These are phyloP conservation scores for Pyrrhia umbra DNA, from an alignment of 2,888 invertebrate species.

Conservation along the genomic window DNA sequence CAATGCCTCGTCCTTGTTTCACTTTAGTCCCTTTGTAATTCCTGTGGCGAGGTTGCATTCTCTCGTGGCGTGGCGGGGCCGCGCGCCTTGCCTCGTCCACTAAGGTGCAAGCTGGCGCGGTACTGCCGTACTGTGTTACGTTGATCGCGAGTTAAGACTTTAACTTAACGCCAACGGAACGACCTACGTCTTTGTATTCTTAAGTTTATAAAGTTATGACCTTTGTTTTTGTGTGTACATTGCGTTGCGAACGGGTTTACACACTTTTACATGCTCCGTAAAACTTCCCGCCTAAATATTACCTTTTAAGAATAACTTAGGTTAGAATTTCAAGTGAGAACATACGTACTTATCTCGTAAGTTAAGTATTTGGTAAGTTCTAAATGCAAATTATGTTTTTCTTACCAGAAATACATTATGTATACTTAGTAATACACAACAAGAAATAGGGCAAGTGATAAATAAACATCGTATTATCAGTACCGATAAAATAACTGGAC, in stretches of 20 bases:
- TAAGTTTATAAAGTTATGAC: constrained; percentile 36
- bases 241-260: constrained; percentile 11
- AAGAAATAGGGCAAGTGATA: constrained; percentile 81
- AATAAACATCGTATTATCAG: constrained; percentile 79
- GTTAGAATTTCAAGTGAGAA: constrained; percentile 43
- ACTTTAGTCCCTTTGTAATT: constrained; percentile 83
- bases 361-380: constrained; percentile 10
- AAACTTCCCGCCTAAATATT: constrained; percentile 48
- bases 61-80: constrained; percentile 70
- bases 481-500: constrained; percentile 80
- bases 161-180: constrained; percentile 39
- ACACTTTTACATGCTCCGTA: constrained; percentile 1
- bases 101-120: constrained; percentile 53
- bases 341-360: constrained; percentile 15
- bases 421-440: constrained; percentile 62
- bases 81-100: constrained; percentile 63
- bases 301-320: constrained; percentile 23
- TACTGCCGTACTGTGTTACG: constrained; percentile 28
- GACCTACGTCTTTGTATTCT: constrained; percentile 55
- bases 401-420: constrained; percentile 27
- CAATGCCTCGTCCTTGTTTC: constrained; percentile 84
- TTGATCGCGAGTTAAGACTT: constrained; percentile 51
- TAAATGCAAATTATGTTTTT: constrained; percentile 42
- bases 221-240: constrained; percentile 15
- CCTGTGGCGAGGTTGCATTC: constrained; percentile 85